phyloP scores from a whole-genome alignment of 2,888 invertebrate genomes.

The Lepidocyrtoides sp. region DNA sequence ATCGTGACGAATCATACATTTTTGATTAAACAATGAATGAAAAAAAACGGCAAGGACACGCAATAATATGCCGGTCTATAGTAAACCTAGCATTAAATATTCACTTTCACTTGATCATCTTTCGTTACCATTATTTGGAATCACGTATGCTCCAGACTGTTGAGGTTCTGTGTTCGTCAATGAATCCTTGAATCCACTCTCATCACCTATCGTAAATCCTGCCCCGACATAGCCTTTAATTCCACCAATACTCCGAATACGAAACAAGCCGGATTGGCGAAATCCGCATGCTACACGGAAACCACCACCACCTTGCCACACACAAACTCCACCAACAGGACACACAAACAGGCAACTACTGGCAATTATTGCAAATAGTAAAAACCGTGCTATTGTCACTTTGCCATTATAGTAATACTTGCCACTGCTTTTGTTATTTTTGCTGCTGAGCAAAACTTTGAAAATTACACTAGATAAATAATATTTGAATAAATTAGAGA shows the following conservation, averaged over 20 bases:
- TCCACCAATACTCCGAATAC: constrained; percentile 96
- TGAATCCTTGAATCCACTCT: constrained; percentile 94
- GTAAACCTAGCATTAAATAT: no score
- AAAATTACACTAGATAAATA: constrained; percentile 4
- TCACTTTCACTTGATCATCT: constrained; percentile 32
- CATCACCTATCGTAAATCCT: constrained; percentile 96
- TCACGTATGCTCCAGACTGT: constrained; percentile 86
- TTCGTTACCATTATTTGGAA: constrained; percentile 54
- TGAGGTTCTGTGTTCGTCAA: constrained; percentile 92
- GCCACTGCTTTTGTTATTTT: neutral
- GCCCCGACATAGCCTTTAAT: constrained; percentile 89
- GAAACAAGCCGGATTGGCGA: constrained; percentile 96
- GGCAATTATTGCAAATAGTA: constrained; percentile 5
- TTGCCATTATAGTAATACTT: neutral
- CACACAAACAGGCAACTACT: constrained; percentile 23
- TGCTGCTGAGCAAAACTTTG: constrained; percentile 16
- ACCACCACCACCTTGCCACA: constrained; percentile 87
- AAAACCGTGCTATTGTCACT: neutral
- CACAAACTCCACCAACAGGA: constrained; percentile 82
- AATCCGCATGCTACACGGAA: constrained; percentile 97
- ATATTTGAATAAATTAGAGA: neutral
- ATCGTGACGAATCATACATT: neutral
- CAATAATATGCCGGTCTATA: no score
- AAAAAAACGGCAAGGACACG: no score
- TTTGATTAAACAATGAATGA: no score